These are phyloP conservation scores for Anolis carolinensis DNA, from an alignment of 2,113 vertebrate genomes.

Conservation along the genomic window DNA sequence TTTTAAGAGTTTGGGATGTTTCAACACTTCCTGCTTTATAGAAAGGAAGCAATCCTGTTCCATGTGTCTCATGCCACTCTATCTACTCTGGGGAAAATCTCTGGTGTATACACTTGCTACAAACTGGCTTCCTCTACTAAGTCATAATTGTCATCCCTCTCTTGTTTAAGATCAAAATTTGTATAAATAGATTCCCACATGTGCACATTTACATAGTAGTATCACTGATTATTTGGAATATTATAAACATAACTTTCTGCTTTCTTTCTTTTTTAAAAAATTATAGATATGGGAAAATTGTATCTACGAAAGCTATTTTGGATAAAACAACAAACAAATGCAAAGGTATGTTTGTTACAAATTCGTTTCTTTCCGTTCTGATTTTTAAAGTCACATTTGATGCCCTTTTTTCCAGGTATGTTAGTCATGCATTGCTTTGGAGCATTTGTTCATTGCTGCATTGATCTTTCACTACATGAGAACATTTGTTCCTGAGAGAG, in stretches of 20 bases:
- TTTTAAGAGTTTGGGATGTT: not conserved
- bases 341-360: slow-evolving; percentile 85
- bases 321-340: slow-evolving; percentile 99
- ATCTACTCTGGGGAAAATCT: not conserved
- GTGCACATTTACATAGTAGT: not conserved
- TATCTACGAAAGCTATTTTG: slow-evolving; percentile 98
- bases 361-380: slow-evolving; percentile 17
- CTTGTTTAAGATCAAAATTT: not conserved
- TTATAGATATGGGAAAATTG: slow-evolving; percentile 97
- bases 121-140: not conserved
- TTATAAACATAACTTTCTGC: slow-evolving; percentile 44
- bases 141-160: not conserved
- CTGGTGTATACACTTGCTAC: not conserved
- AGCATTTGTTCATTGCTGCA: slow-evolving; percentile 41
- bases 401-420: not conserved
- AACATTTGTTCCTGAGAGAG: slow-evolving; percentile 45
- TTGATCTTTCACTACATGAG: slow-evolving; percentile 17
- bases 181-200: not conserved
- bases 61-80: not conserved
- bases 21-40: not conserved
- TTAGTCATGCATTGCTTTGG: slow-evolving; percentile 14
- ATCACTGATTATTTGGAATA: slow-evolving; percentile 32
- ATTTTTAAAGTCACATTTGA: not conserved
- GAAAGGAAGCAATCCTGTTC: not conserved
- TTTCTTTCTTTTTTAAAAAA: slow-evolving; percentile 60